Evolutionary conservation across 2,113 vertebrate species (phyloP).

Genomic region (Isurus oxyrinchus): DNA sequence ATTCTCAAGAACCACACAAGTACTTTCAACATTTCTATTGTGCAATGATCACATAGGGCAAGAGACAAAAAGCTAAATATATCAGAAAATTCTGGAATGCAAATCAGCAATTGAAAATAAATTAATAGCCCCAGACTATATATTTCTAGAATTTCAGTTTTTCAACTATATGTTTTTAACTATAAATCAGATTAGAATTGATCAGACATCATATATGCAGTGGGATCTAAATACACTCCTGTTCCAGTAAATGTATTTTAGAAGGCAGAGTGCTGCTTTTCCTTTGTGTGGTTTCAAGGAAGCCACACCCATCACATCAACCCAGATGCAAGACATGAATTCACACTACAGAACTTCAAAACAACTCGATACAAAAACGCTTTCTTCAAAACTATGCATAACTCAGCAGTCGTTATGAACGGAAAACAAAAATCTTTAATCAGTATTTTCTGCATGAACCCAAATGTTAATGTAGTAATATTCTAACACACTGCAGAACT

Average conservation of each 20-base stretch:
- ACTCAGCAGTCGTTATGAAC: not conserved
- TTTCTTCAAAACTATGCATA: not conserved
- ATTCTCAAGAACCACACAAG: not conserved
- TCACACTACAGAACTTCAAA: not conserved
- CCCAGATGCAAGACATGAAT: not conserved
- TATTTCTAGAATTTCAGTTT: not conserved
- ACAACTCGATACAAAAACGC: not conserved
- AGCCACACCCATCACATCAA: slow-evolving; percentile 30
- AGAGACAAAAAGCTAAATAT: not conserved
- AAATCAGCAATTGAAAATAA: not conserved
- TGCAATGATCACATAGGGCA: not conserved
- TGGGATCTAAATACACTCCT: not conserved
- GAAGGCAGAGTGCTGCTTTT: not conserved
- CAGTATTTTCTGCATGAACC: not conserved
- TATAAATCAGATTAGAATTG: not conserved
- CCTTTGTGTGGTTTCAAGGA: not conserved
- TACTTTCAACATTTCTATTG: not conserved
- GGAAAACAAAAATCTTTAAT: not conserved
- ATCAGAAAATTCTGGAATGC: not conserved
- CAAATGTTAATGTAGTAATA: not conserved
- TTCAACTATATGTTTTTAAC: not conserved
- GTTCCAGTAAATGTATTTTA: not conserved
- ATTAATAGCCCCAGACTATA: not conserved
- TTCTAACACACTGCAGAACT: not conserved
- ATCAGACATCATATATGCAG: not conserved